Evolutionary conservation across 2,888 invertebrate species (phyloP), one percentile per base, ranked within the genome.

Genomic region (Anoncus sp.): DNA sequence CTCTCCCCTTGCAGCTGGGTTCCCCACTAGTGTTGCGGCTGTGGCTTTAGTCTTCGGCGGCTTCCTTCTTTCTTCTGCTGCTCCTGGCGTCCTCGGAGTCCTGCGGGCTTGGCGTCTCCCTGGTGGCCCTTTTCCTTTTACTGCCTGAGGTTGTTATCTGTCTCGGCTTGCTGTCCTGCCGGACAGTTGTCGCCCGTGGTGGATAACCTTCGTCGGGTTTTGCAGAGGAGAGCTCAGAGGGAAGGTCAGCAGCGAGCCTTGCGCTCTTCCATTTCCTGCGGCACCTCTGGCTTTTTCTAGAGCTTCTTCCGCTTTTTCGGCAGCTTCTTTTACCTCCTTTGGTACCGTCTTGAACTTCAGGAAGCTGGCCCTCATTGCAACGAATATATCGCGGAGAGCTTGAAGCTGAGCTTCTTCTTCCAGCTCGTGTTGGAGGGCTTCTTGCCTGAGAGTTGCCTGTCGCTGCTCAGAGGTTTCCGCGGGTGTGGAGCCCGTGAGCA

Each of bases 361-460:
- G 45, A 45, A 45, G 60, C 45, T 60, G 24, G 7, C 60, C n/a
- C 45, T 60, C 24, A 60, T 60, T 27, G 24, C n/a, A 40, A 9
- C 31, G 24, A 60, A 16, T 24, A 60, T 45, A 1, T 24, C 43
- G 43, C 60, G 40, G 24, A 60, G 14, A 1, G 43, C 27, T 45
- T 60, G 60, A 16, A 60, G 60, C 9, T 60, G 60, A 12, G 1
- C 18, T 24, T 60, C 60, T 45, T 60, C 60, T n/a, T 60, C 60
- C 31, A 0, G 14, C 60, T 60, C 60, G 7, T 45, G 24, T 43
- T 60, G 43, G 22, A 43, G 31, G 4, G 43, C 60, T 45, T 43
- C 14, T 1, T 45, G 43, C 60, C 60, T 43, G 60, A 60, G 16
- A 14, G 60, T 27, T 27, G 22, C 43, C 16, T 60, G 60, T 24